phyloP scores from a whole-genome alignment of 2,113 vertebrate genomes.

The Myotis lucifugus region DNA sequence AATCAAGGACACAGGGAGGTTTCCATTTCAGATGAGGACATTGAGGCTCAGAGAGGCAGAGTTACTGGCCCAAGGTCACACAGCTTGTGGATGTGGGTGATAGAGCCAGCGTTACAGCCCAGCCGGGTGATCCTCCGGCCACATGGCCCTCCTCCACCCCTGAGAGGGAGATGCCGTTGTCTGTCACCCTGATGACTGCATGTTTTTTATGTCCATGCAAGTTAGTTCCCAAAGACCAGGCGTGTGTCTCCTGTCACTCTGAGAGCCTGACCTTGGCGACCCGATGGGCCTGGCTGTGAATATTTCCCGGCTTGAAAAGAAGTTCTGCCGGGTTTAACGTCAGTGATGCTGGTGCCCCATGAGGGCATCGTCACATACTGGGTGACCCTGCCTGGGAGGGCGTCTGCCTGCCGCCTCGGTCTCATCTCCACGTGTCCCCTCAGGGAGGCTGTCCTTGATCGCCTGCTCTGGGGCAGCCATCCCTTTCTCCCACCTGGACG shows the following conservation, averaged over 20 bases:
- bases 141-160: fast-evolving
- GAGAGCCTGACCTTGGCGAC: not conserved
- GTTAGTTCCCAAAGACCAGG: not conserved
- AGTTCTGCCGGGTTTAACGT: not conserved
- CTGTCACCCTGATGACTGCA: not conserved
- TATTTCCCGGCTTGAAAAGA: not conserved
- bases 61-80: not conserved
- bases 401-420: not conserved
- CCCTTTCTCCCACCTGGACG: not conserved
- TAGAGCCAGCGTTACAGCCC: not conserved
- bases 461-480: not conserved
- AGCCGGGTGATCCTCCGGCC: fast-evolving
- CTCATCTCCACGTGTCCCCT: fast-evolving
- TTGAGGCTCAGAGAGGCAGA: conserved; percentile 9
- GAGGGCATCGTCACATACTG: fast-evolving
- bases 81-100: not conserved
- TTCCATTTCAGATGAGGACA: not conserved
- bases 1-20: not conserved
- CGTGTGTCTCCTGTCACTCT: not conserved
- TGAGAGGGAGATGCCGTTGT: not conserved
- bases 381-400: not conserved
- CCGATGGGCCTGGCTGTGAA: not conserved
- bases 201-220: not conserved
- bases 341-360: fast-evolving
- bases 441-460: not conserved